These are phyloP conservation scores for Dermatophagoides farinae DNA, from an alignment of 1,140 invertebrate genomes.

Conservation along the genomic window DNA sequence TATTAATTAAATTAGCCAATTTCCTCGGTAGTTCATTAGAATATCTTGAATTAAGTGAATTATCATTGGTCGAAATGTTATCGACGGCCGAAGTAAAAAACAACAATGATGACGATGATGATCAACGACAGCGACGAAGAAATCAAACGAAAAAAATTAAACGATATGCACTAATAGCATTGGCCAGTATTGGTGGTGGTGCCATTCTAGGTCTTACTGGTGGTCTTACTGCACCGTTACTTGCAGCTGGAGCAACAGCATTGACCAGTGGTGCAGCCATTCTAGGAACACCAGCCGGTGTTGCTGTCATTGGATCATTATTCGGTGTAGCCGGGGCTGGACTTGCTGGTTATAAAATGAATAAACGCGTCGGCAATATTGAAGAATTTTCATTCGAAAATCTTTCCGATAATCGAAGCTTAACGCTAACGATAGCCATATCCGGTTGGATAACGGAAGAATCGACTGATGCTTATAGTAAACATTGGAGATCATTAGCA, in stretches of 20 bases:
- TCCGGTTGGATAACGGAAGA: conserved; percentile 39
- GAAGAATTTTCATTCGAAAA: conserved; percentile 45
- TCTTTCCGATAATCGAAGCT: conserved; percentile 29
- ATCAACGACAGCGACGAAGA: conserved; percentile 26
- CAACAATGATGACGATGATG: conserved; percentile 25
- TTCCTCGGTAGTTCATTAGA: conserved; percentile 33
- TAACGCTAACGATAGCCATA: conserved; percentile 43
- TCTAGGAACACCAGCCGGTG: conserved; percentile 36
- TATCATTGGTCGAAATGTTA: conserved; percentile 28
- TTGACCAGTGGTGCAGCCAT: conserved; percentile 36
- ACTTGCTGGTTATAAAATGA: conserved; percentile 46
- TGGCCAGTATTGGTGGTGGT: conserved; percentile 42
- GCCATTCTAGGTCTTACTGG: conserved; percentile 39
- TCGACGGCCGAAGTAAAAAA: conserved; percentile 19
- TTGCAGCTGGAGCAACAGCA: conserved; percentile 40
- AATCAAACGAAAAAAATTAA: conserved; percentile 36
- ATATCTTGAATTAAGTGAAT: conserved; percentile 29
- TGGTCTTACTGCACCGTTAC: conserved; percentile 23
- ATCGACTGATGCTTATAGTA: conserved; percentile 19
- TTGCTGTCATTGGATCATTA: conserved; percentile 41
- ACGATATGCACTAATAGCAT: conserved; percentile 38
- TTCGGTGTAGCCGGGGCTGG: conserved; percentile 47
- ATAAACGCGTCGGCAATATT: conserved; percentile 44
- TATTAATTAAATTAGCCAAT: conserved; percentile 35
- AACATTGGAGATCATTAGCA: conserved; percentile 38